A percentile compares a stretch with the other conserved stretches of the same genome.
Conservation (phyloP, 2,113 vertebrate species). For the Stercorarius parasiticus region DNA sequence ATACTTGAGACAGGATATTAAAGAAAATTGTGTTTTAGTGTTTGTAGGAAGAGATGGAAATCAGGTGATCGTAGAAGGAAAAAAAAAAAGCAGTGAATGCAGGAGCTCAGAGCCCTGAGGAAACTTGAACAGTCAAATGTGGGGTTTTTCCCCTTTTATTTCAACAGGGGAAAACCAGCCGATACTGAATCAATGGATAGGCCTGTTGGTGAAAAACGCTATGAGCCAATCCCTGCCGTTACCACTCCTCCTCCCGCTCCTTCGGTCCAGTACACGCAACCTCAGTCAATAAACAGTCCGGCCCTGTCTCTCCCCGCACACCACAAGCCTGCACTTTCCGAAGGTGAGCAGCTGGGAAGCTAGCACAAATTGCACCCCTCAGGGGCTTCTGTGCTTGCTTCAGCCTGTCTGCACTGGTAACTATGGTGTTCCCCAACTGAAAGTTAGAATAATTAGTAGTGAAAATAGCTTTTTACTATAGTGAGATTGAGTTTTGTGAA, state of each 20-base stretch:
- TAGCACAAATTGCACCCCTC: no score
- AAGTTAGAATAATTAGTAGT: not conserved
- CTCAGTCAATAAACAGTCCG: constrained; percentile 66
- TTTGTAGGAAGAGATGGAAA: constrained; percentile 34
- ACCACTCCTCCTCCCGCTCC: constrained; percentile 78
- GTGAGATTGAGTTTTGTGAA: not conserved
- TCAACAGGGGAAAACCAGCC: constrained; percentile 76
- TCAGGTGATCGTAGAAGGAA: not conserved
- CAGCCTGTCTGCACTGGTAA: fast-evolving
- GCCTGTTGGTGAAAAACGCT: constrained; percentile 88
- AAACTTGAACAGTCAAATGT: not conserved
- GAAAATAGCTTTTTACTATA: not conserved
- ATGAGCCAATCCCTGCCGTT: constrained; percentile 81
- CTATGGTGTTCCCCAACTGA: not conserved
- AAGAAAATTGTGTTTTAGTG: not conserved
- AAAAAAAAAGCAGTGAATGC: not conserved
- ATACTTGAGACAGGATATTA: constrained; percentile 25
- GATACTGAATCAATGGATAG: constrained; percentile 83
- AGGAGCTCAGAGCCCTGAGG: not conserved
- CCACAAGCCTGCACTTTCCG: constrained; percentile 82
- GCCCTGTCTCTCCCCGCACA: constrained; percentile 79
- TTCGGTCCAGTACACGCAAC: constrained; percentile 83
- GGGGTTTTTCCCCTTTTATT: not conserved
- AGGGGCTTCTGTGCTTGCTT: not conserved
- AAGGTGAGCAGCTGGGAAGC: constrained; percentile 77